Conservation (phyloP, 2,113 vertebrate genomes). For the Halcyon malimbica region DNA sequence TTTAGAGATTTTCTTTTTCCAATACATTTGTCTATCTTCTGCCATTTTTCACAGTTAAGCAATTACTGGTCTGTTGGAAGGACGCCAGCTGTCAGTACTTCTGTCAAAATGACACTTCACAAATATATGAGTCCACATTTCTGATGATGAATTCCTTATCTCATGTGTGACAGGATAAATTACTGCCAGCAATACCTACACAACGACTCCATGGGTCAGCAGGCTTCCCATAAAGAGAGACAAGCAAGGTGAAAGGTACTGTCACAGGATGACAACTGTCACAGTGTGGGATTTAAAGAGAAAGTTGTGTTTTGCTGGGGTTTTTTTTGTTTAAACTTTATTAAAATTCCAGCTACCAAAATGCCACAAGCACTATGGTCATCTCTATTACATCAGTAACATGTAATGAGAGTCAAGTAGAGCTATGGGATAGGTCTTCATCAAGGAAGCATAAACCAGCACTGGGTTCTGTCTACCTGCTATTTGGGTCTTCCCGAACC, state of each 20-base stretch:
- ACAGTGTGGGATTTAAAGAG: not conserved
- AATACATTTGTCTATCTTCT: slow-evolving; percentile 13
- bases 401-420: not conserved
- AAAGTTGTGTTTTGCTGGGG: not conserved
- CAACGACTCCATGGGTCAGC: not conserved
- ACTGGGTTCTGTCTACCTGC: not conserved
- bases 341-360: not conserved
- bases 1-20: slow-evolving; percentile 19
- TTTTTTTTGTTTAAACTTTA: not conserved
- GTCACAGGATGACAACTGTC: not conserved
- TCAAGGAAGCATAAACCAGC: not conserved
- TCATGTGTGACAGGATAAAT: slow-evolving; percentile 2
- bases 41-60: slow-evolving; percentile 38
- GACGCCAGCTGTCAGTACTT: slow-evolving; percentile 37
- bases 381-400: not conserved
- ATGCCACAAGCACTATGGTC: not conserved
- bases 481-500: not conserved
- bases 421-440: not conserved
- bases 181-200: slow-evolving; percentile 22
- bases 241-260: not conserved
- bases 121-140: slow-evolving; percentile 3
- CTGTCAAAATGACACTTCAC: slow-evolving; percentile 57
- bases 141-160: slow-evolving; percentile 31
- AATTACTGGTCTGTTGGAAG: slow-evolving; percentile 33
- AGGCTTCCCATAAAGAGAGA: not conserved